phyloP scores from a whole-genome alignment of 2,113 vertebrate species.

The Tympanuchus pallidicinctus region DNA sequence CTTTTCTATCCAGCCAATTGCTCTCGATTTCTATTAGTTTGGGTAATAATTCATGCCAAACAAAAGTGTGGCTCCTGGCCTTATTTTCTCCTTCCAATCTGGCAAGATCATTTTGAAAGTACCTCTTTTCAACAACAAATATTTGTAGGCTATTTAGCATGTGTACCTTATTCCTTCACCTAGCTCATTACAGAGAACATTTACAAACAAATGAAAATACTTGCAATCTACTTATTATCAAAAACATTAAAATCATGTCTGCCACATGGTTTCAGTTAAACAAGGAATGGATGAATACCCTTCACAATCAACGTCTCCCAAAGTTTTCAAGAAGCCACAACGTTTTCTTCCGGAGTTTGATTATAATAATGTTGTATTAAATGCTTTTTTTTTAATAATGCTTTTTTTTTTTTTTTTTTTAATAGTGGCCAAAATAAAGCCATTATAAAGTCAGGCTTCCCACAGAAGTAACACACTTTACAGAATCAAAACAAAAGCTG shows the following conservation, averaged over 20 bases:
- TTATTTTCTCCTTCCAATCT: neutral
- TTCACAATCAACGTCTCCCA: neutral
- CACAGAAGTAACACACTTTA: neutral
- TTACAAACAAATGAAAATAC: neutral
- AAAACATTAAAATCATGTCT: neutral
- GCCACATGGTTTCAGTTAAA: neutral
- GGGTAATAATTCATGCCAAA: neutral
- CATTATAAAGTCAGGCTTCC: neutral
- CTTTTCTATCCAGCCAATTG: neutral
- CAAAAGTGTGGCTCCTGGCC: neutral
- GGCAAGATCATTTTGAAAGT: neutral
- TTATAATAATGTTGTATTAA: neutral
- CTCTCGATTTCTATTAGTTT: fast-evolving
- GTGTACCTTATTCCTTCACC: neutral
- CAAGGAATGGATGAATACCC: neutral
- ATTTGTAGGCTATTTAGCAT: neutral
- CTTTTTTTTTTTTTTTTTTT: neutral
- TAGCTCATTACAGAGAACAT: neutral
- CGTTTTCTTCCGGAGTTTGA: neutral
- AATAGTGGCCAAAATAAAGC: neutral
- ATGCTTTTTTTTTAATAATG: neutral
- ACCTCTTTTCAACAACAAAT: neutral
- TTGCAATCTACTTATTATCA: neutral
- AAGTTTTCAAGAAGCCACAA: neutral
- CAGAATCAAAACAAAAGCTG: neutral